Evolutionary conservation across 2,113 vertebrate genomes (phyloP).

Genomic region (Mus pahari): DNA sequence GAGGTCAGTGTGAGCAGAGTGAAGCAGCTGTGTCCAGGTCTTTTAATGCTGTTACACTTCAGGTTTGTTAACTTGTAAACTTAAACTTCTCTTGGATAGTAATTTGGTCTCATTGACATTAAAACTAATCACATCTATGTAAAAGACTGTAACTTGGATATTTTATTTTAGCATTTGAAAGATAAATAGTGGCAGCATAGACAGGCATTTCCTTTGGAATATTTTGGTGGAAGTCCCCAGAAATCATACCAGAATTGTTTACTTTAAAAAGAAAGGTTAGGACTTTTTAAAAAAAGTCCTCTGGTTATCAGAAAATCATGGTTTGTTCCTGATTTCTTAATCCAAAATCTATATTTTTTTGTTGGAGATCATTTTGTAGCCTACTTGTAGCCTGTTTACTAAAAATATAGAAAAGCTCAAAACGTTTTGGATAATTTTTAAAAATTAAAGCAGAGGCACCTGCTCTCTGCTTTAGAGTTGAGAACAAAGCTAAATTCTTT

Average conservation of each 20-base stretch:
- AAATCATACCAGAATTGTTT: constrained; percentile 37
- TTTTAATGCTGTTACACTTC: background rate
- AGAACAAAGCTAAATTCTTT: constrained; percentile 62
- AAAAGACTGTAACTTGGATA: background rate
- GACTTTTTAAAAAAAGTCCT: background rate
- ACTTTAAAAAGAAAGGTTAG: background rate
- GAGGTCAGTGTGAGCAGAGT: background rate
- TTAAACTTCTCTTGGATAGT: background rate
- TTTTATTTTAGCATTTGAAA: constrained; percentile 49
- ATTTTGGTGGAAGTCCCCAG: background rate
- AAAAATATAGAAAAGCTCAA: constrained; percentile 27
- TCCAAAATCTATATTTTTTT: constrained; percentile 23
- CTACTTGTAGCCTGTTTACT: background rate
- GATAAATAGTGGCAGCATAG: background rate
- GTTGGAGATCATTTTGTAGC: constrained; percentile 34
- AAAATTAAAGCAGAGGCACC: constrained; percentile 56
- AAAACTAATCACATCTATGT: constrained; percentile 12
- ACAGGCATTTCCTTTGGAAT: background rate
- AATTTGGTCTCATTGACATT: background rate
- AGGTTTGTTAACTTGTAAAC: background rate
- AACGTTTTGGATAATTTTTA: constrained; percentile 47
- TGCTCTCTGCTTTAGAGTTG: background rate
- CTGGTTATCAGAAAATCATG: background rate
- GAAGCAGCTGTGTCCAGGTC: background rate
- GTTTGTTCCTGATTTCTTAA: constrained; percentile 53